Percentiles rank a stretch among this genome's conserved stretches.
Evolutionary conservation across 1,140 invertebrate species (phyloP).

Genomic region (Mamestra configurata): DNA sequence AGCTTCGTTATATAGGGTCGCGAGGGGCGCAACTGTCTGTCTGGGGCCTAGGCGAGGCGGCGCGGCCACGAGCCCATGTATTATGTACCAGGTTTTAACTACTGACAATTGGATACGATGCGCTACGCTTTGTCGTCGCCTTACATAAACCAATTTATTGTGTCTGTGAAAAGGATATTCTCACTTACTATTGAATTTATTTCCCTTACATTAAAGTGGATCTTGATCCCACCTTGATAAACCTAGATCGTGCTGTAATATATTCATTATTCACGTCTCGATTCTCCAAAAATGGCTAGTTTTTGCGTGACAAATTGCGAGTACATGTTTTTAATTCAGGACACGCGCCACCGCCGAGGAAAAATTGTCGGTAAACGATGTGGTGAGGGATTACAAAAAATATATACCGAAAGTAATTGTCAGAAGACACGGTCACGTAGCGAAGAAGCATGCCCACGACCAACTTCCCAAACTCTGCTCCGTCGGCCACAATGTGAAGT

Average conservation of each 20-base stretch:
- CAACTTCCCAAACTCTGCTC: slow-evolving; percentile 90
- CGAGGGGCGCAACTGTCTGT: neutral
- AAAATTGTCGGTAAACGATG: slow-evolving; percentile 89
- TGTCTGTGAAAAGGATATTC: neutral
- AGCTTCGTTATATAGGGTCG: neutral
- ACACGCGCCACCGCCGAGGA: slow-evolving; percentile 92
- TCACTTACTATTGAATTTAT: slow-evolving; percentile 29
- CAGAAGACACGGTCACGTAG: slow-evolving; percentile 92
- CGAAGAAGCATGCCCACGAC: slow-evolving; percentile 92
- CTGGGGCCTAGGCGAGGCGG: neutral
- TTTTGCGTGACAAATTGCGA: slow-evolving; percentile 30
- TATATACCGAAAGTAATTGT: slow-evolving; percentile 94
- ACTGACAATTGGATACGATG: slow-evolving; percentile 10
- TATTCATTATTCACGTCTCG: slow-evolving; percentile 10
- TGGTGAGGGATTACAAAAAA: slow-evolving; percentile 93
- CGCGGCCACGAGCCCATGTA: neutral
- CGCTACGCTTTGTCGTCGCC: neutral
- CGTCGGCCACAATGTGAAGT: slow-evolving; percentile 89
- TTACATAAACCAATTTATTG: slow-evolving; percentile 21
- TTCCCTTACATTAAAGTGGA: neutral
- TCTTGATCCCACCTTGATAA: neutral
- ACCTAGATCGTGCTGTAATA: neutral
- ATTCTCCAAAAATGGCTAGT: slow-evolving; percentile 11
- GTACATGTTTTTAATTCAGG: slow-evolving; percentile 68
- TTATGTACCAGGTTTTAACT: neutral